A percentile compares a stretch with the other conserved stretches of the same genome.
Evolutionary conservation across 1,140 invertebrate genomes (phyloP).

Genomic region (Dinoponera quadriceps): DNA sequence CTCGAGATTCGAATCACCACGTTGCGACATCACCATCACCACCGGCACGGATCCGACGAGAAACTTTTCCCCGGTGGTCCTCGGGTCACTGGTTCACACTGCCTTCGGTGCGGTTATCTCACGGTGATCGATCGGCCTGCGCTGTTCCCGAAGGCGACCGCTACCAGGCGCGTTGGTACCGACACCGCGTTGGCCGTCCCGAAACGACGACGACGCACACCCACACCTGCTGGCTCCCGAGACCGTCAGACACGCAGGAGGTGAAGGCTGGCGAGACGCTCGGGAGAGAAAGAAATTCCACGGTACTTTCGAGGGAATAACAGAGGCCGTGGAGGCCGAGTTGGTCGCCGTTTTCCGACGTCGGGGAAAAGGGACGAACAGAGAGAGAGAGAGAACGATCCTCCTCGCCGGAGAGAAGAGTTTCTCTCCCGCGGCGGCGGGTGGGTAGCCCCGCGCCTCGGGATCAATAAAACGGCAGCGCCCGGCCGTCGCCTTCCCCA

Average conservation of each 20-base stretch:
- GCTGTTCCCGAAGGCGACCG: constrained; percentile 11
- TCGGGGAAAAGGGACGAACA: constrained; percentile 25
- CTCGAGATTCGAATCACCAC: not conserved
- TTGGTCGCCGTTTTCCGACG: constrained; percentile 1
- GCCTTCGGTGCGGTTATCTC: not conserved
- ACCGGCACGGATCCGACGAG: constrained; percentile 3
- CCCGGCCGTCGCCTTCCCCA: constrained; percentile 82
- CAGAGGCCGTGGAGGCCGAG: not conserved
- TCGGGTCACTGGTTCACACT: constrained; percentile 31
- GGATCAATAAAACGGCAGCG: constrained; percentile 85
- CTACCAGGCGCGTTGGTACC: constrained; percentile 44
- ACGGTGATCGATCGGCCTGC: constrained; percentile 24
- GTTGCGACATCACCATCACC: not conserved
- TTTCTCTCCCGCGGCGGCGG: constrained; percentile 79
- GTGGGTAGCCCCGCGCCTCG: constrained; percentile 85
- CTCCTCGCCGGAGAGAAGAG: constrained; percentile 45
- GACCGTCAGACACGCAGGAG: not conserved
- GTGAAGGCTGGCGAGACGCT: not conserved
- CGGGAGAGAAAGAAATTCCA: not conserved
- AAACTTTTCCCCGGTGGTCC: constrained; percentile 8
- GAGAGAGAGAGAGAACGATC: too few species aligned
- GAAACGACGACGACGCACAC: constrained; percentile 41
- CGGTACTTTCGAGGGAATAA: not conserved
- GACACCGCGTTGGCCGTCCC: not conserved
- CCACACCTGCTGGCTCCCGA: constrained; percentile 20